Evolutionary conservation across 1,140 invertebrate genomes (phyloP).

Genomic region (Brachionus asplanchnoidis): DNA sequence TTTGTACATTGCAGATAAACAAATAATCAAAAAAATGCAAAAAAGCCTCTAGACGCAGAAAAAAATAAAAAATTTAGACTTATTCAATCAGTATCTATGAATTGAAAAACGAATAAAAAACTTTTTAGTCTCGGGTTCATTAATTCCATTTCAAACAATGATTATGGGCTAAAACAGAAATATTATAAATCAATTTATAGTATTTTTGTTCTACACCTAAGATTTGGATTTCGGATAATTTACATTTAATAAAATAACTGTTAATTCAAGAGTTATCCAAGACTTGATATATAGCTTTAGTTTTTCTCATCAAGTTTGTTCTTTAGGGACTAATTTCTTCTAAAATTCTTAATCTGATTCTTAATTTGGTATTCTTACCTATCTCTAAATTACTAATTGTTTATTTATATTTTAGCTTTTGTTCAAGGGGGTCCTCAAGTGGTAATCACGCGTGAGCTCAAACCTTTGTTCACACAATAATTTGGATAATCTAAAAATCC

Average conservation of each 20-base stretch:
- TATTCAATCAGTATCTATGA: not conserved
- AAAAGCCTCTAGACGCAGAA: no score
- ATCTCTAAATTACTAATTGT: not conserved
- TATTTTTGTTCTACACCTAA: not conserved
- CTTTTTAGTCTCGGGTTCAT: not conserved
- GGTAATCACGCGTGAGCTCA: not conserved
- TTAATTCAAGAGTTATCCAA: not conserved
- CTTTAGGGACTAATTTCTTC: not conserved
- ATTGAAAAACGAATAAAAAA: not conserved
- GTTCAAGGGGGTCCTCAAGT: not conserved
- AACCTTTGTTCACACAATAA: not conserved
- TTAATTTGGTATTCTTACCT: not conserved
- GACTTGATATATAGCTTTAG: not conserved
- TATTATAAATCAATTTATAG: slow-evolving; percentile 29
- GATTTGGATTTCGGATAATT: slow-evolving; percentile 4
- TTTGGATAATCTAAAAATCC: not conserved
- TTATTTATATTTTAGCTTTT: not conserved
- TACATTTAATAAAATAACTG: slow-evolving; percentile 26
- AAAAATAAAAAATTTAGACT: not conserved
- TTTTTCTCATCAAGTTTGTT: not conserved
- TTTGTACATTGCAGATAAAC: no score
- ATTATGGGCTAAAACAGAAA: not conserved
- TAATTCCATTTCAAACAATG: not conserved
- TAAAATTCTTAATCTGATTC: not conserved
- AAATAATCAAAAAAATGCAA: no score